These are phyloP conservation scores for Ochropacha duplaris DNA, from an alignment of 2,888 invertebrate species.

Conservation along the genomic window DNA sequence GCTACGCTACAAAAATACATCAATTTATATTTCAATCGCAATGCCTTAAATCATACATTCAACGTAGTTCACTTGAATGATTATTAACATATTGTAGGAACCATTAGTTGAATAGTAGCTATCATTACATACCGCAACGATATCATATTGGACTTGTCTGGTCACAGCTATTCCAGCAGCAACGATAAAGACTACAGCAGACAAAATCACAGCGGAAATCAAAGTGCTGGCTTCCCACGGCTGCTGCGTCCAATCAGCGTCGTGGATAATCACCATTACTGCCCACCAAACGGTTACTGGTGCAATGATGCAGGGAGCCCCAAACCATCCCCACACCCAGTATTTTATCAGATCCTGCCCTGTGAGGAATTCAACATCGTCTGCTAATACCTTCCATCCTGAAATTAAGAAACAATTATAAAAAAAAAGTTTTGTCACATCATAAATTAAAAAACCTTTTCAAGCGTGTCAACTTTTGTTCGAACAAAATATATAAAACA, in stretches of 20 bases:
- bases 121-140: slow-evolving; percentile 48
- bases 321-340: slow-evolving; percentile 66
- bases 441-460: too few species aligned
- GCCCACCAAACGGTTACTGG: slow-evolving; percentile 59
- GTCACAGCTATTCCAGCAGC: slow-evolving; percentile 46
- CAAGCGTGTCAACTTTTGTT: too few species aligned
- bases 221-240: slow-evolving; percentile 42
- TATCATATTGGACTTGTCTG: slow-evolving; percentile 65
- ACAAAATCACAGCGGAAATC: slow-evolving; percentile 18
- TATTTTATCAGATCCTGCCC: slow-evolving; percentile 39
- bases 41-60: background rate
- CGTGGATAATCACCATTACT: slow-evolving; percentile 20
- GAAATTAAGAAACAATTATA: slow-evolving; percentile 15
- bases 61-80: too few species aligned
- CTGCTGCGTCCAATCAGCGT: slow-evolving; percentile 37
- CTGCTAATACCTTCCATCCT: slow-evolving; percentile 63
- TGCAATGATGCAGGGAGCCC: slow-evolving; percentile 41
- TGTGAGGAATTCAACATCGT: slow-evolving; percentile 66
- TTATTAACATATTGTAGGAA: too few species aligned
- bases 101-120: too few species aligned
- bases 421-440: too few species aligned
- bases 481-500: too few species aligned
- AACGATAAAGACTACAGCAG: slow-evolving; percentile 31
- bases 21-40: background rate
- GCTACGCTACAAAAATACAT: background rate